phyloP scores from a whole-genome alignment of 2,113 vertebrate species.

The Mellivora capensis region DNA sequence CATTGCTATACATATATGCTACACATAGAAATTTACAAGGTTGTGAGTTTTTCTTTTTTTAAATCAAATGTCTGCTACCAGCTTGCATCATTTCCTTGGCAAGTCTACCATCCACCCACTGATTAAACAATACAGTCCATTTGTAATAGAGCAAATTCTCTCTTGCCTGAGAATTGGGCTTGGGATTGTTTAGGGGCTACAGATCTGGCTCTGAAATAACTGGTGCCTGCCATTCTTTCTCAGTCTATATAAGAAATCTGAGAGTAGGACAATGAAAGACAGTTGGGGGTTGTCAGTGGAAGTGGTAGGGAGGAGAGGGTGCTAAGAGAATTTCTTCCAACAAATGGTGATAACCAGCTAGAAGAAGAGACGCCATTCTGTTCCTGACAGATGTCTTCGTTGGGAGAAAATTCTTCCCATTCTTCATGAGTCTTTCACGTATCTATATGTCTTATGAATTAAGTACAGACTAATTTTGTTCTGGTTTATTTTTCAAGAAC shows the following conservation, averaged over 20 bases:
- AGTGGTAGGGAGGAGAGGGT: not conserved
- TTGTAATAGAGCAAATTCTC: not conserved
- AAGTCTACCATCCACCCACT: not conserved
- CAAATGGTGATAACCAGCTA: not conserved
- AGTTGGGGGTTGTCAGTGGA: not conserved
- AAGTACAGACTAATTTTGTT: not conserved
- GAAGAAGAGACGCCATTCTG: not conserved
- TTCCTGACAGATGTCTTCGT: not conserved
- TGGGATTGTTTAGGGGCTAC: not conserved
- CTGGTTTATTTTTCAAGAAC: not conserved
- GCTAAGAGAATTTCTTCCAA: not conserved
- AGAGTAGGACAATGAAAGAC: not conserved
- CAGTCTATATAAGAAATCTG: not conserved
- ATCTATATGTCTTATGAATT: not conserved
- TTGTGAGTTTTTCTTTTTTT: not conserved
- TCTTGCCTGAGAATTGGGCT: not conserved
- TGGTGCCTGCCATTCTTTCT: not conserved
- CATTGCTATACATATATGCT: not conserved
- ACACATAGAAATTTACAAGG: not conserved
- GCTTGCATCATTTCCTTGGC: not conserved
- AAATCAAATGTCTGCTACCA: not conserved
- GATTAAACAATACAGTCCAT: not conserved
- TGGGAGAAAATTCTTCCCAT: not conserved
- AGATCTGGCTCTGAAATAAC: not conserved
- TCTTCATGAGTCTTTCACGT: not conserved